Conservation (phyloP, 2,113 vertebrate species). For the Lamprotornis superbus region DNA sequence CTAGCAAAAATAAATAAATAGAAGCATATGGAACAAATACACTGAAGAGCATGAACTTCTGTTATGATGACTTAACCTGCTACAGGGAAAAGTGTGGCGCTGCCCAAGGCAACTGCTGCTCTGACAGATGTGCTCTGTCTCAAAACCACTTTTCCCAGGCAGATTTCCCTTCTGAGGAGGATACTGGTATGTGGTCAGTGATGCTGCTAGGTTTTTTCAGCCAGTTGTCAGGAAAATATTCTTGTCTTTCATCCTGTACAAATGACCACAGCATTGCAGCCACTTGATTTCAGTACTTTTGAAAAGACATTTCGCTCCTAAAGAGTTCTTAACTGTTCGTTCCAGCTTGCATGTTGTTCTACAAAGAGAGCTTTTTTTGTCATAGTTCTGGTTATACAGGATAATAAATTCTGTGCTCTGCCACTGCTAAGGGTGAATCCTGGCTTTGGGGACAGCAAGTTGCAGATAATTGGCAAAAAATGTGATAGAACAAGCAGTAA, state of each 20-base stretch:
- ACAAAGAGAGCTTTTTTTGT: not conserved
- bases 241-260: not conserved
- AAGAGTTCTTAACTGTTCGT: not conserved
- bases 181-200: not conserved
- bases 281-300: not conserved
- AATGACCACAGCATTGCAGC: not conserved
- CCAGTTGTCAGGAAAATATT: not conserved
- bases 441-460: not conserved
- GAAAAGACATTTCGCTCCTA: not conserved
- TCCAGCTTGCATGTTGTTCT: not conserved
- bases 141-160: not conserved
- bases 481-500: not conserved
- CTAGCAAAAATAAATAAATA: not conserved
- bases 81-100: not conserved
- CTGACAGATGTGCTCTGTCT: not conserved
- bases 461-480: not conserved
- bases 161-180: not conserved
- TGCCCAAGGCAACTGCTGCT: not conserved
- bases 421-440: not conserved
- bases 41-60: not conserved
- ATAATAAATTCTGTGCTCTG: not conserved
- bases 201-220: not conserved
- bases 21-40: not conserved
- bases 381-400: not conserved
- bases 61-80: fast-evolving